Percentiles rank a stretch among this genome's conserved stretches.
These are phyloP conservation scores for Homarus americanus DNA, from an alignment of 1,140 invertebrate genomes.

Conservation along the genomic window DNA sequence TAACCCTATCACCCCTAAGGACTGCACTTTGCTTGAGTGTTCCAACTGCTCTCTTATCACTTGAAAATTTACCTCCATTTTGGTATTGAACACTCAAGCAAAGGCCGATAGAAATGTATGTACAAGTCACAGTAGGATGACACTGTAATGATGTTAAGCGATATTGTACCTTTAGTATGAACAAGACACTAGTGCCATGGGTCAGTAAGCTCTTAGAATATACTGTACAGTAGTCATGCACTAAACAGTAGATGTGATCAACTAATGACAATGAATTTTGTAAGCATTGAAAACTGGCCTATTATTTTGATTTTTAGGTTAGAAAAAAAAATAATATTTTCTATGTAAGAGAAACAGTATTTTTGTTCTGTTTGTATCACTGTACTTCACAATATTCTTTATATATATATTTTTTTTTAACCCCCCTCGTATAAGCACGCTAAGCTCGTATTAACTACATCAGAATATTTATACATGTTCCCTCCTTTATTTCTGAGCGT, in stretches of 20 bases:
- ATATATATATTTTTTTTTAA: not conserved
- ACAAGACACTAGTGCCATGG: conserved; percentile 36
- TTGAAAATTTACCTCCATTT: not conserved
- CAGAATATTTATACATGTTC: not conserved
- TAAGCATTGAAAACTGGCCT: conserved; percentile 35
- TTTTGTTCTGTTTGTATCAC: not conserved
- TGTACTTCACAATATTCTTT: not conserved
- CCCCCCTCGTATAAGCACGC: not conserved
- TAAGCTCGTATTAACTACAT: not conserved
- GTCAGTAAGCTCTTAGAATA: conserved; percentile 48
- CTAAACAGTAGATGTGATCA: conserved; percentile 32
- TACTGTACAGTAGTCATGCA: conserved; percentile 35
- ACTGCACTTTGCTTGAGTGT: conserved; percentile 66
- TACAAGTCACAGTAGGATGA: conserved; percentile 21
- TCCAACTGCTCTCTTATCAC: not conserved
- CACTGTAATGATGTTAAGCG: conserved; percentile 38
- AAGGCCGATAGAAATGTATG: conserved; percentile 38
- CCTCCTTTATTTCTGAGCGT: not conserved
- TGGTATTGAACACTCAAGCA: conserved; percentile 57
- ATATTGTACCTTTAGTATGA: conserved; percentile 70
- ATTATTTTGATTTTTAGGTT: conserved; percentile 32
- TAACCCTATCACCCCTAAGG: conserved; percentile 45
- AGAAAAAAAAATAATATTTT: not conserved
- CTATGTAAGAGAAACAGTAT: not conserved
- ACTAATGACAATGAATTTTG: conserved; percentile 19